phyloP scores from a whole-genome alignment of 2,113 vertebrate genomes.

The Triplophysa tibetana region DNA sequence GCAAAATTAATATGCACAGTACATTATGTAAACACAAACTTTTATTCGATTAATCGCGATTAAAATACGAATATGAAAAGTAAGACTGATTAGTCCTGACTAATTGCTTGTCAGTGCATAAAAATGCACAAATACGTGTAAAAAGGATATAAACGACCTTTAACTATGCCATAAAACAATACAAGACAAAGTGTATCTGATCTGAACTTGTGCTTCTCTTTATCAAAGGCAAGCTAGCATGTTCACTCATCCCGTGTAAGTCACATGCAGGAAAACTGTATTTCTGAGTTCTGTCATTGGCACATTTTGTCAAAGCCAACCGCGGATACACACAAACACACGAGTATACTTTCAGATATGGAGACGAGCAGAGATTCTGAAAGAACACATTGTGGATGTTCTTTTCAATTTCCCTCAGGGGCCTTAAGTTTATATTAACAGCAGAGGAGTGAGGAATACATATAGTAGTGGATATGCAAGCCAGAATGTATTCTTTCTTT shows the following conservation, averaged over 20 bases:
- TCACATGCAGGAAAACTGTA: conserved; percentile 61
- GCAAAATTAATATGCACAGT: too few relatives aligned
- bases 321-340: conserved; percentile 6
- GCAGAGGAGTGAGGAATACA: background rate
- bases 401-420: background rate
- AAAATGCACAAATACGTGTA: too few relatives aligned
- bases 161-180: conserved; percentile 26
- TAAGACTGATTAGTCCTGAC: too few relatives aligned
- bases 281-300: conserved; percentile 54
- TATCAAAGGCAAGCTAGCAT: conserved; percentile 53
- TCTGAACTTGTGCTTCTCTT: conserved; percentile 39
- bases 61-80: too few relatives aligned
- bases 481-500: conserved; percentile 29
- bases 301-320: background rate
- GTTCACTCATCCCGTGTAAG: conserved; percentile 51
- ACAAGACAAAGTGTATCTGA: conserved; percentile 51
- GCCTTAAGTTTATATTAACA: background rate
- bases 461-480: background rate
- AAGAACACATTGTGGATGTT: conserved; percentile 3
- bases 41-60: too few relatives aligned
- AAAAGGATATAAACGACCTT: background rate
- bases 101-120: too few relatives aligned
- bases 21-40: too few relatives aligned
- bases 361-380: background rate
- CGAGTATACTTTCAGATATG: background rate